Percentiles rank a stretch among this genome's conserved stretches.
phyloP scores from a whole-genome alignment of 2,113 vertebrate species.

The Colossoma macropomum region DNA sequence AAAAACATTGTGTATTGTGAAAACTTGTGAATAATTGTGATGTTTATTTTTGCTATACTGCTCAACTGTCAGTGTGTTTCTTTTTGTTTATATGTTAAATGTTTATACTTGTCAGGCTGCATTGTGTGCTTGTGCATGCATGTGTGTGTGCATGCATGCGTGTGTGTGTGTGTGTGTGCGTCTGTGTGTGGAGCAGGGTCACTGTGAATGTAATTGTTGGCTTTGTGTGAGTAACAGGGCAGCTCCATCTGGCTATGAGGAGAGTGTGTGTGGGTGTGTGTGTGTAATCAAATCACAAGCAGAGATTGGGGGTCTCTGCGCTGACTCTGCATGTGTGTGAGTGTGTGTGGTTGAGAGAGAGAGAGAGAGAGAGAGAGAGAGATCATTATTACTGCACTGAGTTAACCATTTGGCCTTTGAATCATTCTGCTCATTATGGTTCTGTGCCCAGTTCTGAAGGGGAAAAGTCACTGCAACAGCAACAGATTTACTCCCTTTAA shows the following conservation, averaged over 20 bases:
- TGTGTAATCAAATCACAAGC: neutral
- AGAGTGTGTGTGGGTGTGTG: neutral
- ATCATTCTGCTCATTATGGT: too few species aligned
- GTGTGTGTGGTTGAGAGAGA: neutral
- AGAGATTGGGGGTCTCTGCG: neutral
- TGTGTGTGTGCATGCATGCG: conserved; percentile 12
- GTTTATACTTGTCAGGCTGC: too few species aligned
- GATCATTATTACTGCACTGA: neutral
- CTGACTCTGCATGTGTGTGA: too few species aligned
- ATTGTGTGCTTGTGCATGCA: too few species aligned
- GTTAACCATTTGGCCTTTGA: neutral
- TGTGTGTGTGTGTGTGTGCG: too few species aligned
- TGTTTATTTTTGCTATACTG: too few species aligned
- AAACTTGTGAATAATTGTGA: too few species aligned
- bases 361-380: neutral
- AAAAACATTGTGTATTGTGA: too few species aligned
- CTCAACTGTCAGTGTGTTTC: too few species aligned
- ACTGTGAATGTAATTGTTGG: neutral
- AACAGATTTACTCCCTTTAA: neutral
- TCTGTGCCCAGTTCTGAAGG: too few species aligned
- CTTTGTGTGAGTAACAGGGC: neutral
- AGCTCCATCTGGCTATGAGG: conserved; percentile 6
- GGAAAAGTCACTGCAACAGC: too few species aligned
- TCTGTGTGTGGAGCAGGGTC: neutral
- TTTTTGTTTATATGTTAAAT: too few species aligned